Percentiles rank a stretch among this genome's conserved stretches.
Evolutionary conservation across 2,797 vertebrate species (phyloP).

Genomic region (Brachyalestes nurse): DNA sequence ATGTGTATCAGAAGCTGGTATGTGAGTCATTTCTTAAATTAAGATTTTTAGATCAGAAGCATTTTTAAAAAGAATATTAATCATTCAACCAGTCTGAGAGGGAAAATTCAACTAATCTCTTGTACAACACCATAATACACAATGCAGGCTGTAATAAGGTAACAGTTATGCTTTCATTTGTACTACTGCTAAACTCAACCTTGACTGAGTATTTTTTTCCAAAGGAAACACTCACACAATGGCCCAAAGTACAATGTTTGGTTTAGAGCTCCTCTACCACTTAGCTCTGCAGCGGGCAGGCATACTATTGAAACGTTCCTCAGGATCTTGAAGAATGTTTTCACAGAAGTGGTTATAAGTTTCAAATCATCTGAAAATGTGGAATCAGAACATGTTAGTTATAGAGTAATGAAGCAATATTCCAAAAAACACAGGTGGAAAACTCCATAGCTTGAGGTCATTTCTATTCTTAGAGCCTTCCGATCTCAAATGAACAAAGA

Average conservation of each 20-base stretch:
- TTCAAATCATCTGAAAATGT: too few species aligned
- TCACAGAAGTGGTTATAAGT: background rate
- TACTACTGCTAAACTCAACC: background rate
- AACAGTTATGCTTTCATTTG: background rate
- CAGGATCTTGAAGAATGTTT: background rate
- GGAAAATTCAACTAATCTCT: background rate
- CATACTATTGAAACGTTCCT: background rate
- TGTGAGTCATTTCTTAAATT: background rate
- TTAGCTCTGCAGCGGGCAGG: background rate
- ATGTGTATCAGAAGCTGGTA: background rate
- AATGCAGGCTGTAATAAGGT: background rate
- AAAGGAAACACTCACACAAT: background rate
- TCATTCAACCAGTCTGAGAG: background rate
- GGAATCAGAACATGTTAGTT: too few species aligned
- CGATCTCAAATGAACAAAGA: background rate
- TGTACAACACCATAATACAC: background rate
- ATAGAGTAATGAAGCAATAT: too few species aligned
- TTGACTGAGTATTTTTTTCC: background rate
- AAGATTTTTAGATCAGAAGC: background rate
- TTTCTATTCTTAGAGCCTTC: background rate
- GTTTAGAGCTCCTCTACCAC: background rate
- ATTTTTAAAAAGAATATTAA: background rate
- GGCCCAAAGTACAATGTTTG: background rate
- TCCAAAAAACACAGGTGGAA: background rate
- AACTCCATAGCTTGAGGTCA: background rate